Evolutionary conservation across 1,140 invertebrate species (phyloP), one percentile per base, ranked within the genome.

Genomic region (Drosophila biarmipes): DNA sequence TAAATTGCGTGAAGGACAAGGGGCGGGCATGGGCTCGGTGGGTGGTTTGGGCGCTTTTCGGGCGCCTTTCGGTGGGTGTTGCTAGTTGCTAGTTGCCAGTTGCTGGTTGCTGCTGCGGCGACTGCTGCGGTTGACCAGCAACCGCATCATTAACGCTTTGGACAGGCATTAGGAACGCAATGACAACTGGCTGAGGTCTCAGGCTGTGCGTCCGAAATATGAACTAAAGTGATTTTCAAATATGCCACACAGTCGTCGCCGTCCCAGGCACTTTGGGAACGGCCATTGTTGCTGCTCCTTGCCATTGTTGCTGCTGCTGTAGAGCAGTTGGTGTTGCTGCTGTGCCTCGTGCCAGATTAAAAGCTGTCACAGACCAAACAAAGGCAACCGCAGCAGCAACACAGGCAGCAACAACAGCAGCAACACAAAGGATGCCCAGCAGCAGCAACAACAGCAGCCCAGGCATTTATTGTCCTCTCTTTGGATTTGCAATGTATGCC

Each of bases 401-500:
- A 86, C 81, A 86, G 78, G 80, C 73, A 34, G 79, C 82, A 87
- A 79, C 84, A 79, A 72, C 82, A 87, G 74, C 74, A 66, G 55
- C 52, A 78, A 78, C 64, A 86, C 81, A 86, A 86, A 86, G 81
- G 81, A 86, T 80, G 76, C 73, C 64, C 64, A 68, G 46, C 66
- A 73, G 55, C 45, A 72, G 24, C 45, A 62, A 40, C 29, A 54
- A 55, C 27, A 69, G 45, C 59, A 63, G 54, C 46, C 19, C 45
- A 62, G 58, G 24, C 55, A 45, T 78, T 87, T 87, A 87, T 86
- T 86, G 82, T 86, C 78, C 73, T 59, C 84, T 73, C 75, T 82
- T 89, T 87, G 77, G 79, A 89, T 87, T 89, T 87, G 84, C 84
- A 87, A 89, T 87, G 84, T 89, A 87, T 87, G 84, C 84, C 84